Evolutionary conservation across 2,888 invertebrate genomes (phyloP).

Genomic region (Hedya salicella): DNA sequence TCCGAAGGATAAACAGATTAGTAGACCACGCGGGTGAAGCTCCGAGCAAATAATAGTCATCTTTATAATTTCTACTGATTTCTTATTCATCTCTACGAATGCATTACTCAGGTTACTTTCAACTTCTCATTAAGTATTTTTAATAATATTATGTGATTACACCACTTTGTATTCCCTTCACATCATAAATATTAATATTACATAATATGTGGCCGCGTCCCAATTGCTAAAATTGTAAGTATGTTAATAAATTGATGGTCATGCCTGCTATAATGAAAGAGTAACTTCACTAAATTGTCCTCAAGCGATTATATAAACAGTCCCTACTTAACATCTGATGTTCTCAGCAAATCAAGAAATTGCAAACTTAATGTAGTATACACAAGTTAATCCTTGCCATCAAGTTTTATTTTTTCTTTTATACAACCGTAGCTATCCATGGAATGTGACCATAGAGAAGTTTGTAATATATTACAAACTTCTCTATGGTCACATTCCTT

Average conservation of each 20-base stretch:
- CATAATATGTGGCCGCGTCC: neutral
- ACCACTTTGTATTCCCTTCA: conserved; percentile 21
- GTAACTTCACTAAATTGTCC: conserved; percentile 12
- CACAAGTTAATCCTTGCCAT: no score
- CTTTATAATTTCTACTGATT: no score
- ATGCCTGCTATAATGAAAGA: conserved; percentile 25
- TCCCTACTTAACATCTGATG: neutral
- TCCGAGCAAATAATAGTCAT: no score
- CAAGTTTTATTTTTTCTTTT: no score
- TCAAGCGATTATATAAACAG: conserved; percentile 11
- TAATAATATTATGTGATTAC: conserved; percentile 25
- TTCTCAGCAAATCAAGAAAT: neutral
- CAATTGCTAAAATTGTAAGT: conserved; percentile 30
- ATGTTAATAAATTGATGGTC: conserved; percentile 34
- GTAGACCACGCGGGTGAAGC: no score
- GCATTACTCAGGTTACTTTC: neutral
- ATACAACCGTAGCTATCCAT: no score
- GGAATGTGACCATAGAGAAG: no score
- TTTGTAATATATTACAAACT: no score
- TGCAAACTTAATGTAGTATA: no score
- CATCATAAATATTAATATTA: conserved; percentile 31
- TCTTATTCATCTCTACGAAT: neutral
- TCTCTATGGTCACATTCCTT: no score
- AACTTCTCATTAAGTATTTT: conserved; percentile 17
- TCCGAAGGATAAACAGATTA: no score